These are phyloP conservation scores for Procambarus clarkii DNA, from an alignment of 1,140 invertebrate genomes.

Conservation along the genomic window DNA sequence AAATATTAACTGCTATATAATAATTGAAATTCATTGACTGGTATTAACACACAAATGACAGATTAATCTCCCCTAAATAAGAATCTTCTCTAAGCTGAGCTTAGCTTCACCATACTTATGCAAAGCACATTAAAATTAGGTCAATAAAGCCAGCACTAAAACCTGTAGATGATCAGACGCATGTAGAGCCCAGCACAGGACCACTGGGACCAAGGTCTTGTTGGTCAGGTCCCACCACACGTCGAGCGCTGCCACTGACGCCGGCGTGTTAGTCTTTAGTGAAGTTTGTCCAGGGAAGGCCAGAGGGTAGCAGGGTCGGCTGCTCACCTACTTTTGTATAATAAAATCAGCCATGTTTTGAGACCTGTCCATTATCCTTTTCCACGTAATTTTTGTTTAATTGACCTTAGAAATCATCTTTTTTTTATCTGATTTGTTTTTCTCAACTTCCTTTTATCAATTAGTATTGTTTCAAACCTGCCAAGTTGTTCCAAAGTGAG, in stretches of 20 bases:
- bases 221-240: constrained; percentile 14
- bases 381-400: constrained; percentile 14
- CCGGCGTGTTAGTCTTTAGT: constrained; percentile 57
- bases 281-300: constrained; percentile 64
- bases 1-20: background rate
- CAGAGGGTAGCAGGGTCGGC: constrained; percentile 66
- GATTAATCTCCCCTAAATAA: background rate
- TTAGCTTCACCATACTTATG: background rate
- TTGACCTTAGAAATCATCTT: constrained; percentile 5
- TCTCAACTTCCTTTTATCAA: background rate
- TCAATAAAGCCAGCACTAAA: background rate
- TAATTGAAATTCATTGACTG: background rate
- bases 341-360: constrained; percentile 45
- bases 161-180: background rate
- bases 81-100: background rate
- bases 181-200: background rate
- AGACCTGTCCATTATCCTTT: constrained; percentile 18
- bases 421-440: background rate
- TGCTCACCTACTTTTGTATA: constrained; percentile 62
- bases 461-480: background rate
- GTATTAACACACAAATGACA: background rate
- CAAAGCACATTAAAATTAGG: background rate
- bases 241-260: constrained; percentile 63
- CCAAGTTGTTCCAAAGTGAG: background rate
- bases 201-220: background rate